Evolutionary conservation across 2,113 vertebrate species (phyloP).

Genomic region (Rhea pennata): DNA sequence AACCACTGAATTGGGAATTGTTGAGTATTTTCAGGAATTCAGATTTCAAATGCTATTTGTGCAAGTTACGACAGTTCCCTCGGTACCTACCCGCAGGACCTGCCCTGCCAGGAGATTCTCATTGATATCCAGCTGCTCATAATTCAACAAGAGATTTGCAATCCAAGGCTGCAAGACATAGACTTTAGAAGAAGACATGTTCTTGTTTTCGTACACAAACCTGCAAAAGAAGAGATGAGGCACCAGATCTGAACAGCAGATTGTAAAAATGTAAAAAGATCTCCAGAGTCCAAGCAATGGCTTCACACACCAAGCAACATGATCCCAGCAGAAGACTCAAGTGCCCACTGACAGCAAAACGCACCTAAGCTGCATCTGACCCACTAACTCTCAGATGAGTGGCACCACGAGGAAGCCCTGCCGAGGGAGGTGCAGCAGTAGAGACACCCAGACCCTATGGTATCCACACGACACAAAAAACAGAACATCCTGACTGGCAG

Average conservation of each 20-base stretch:
- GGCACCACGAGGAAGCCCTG: background rate
- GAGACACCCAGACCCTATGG: background rate
- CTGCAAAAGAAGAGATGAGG: background rate
- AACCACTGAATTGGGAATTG: rapidly evolving
- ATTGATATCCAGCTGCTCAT: background rate
- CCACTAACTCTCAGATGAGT: too few species aligned
- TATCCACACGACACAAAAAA: background rate
- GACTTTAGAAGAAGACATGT: background rate
- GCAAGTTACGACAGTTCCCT: background rate
- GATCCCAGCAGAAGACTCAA: too few species aligned
- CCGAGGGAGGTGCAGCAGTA: background rate
- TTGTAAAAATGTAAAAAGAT: too few species aligned
- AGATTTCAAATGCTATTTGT: background rate
- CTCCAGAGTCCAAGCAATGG: too few species aligned
- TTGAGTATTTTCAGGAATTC: background rate
- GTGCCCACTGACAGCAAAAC: background rate
- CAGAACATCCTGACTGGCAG: too few species aligned
- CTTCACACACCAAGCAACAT: too few species aligned
- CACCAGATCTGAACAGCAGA: background rate
- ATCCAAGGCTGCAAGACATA: conserved; percentile 47
- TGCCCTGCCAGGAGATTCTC: conserved; percentile 46
- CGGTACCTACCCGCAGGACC: conserved; percentile 32
- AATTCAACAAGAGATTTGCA: conserved; percentile 29
- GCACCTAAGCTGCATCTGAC: background rate
- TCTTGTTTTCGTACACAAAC: background rate